Conservation (phyloP, 2,113 vertebrate genomes). For the Penelope pileata region DNA sequence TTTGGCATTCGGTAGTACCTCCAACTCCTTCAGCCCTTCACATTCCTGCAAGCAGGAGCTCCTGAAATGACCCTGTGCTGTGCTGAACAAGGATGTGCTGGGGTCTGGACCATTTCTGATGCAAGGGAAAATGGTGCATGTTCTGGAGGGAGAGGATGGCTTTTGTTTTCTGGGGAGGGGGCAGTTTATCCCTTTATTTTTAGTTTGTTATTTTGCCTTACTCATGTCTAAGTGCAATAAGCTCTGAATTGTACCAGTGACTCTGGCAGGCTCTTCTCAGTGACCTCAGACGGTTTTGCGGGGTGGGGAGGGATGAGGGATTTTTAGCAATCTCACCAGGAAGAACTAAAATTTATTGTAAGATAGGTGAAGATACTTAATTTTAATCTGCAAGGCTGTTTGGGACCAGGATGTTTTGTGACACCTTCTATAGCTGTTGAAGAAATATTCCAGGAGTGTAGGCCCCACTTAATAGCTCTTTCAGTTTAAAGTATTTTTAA, state of each 20-base stretch:
- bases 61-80: background rate
- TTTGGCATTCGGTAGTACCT: background rate
- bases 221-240: conserved; percentile 83
- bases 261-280: conserved; percentile 64
- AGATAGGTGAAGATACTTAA: conserved; percentile 21
- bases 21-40: conserved; percentile 25
- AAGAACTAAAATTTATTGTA: conserved; percentile 40
- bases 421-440: conserved; percentile 17
- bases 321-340: conserved; percentile 46
- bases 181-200: conserved; percentile 62
- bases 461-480: conserved; percentile 16
- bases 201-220: conserved; percentile 78
- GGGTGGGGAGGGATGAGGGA: conserved; percentile 44
- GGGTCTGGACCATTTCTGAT: background rate
- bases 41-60: conserved; percentile 9
- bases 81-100: background rate
- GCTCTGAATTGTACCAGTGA: conserved; percentile 66
- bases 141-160: conserved; percentile 17
- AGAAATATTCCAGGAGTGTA: conserved; percentile 16
- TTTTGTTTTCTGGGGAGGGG: conserved; percentile 9
- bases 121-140: background rate
- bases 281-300: conserved; percentile 26
- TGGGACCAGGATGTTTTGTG: conserved; percentile 54
- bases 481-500: conserved; percentile 31
- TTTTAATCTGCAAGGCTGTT: conserved; percentile 40